A percentile compares a stretch with the other conserved stretches of the same genome.
Evolutionary conservation across 2,797 vertebrate genomes (phyloP).

Genomic region (Vultur gryphus): DNA sequence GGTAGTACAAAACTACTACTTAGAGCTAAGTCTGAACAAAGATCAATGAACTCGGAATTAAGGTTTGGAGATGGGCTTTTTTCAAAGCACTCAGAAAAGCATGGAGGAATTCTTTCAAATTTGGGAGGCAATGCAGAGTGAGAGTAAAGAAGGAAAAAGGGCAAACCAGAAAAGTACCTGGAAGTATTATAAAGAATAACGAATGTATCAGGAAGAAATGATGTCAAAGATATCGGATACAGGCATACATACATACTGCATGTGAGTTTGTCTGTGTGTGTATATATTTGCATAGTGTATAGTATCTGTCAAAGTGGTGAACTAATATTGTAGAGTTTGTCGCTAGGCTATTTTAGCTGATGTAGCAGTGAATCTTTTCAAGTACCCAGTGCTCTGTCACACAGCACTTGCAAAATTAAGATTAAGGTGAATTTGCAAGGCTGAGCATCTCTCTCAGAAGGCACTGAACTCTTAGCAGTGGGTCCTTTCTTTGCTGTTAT

Average conservation of each 20-base stretch:
- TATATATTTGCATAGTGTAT: background rate
- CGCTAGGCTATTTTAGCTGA: background rate
- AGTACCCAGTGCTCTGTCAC: background rate
- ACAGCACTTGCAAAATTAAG: background rate
- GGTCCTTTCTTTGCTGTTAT: background rate
- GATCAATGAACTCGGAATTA: background rate
- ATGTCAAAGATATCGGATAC: background rate
- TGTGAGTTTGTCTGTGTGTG: rapidly evolving
- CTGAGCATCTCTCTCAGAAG: background rate
- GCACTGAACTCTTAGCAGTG: background rate
- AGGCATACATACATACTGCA: background rate
- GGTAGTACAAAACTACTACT: background rate
- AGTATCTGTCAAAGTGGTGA: background rate
- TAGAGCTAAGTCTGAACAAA: background rate
- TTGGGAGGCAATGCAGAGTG: background rate
- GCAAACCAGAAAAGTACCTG: background rate
- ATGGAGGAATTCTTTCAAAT: background rate
- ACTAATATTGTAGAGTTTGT: background rate
- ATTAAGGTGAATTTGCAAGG: background rate
- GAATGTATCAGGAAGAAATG: background rate
- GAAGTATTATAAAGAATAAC: background rate
- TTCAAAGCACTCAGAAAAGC: background rate
- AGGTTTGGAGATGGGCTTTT: background rate
- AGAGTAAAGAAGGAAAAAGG: background rate
- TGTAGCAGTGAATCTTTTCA: background rate